These are phyloP conservation scores for Arion vulgaris DNA, from an alignment of 1,140 invertebrate genomes.

Conservation along the genomic window DNA sequence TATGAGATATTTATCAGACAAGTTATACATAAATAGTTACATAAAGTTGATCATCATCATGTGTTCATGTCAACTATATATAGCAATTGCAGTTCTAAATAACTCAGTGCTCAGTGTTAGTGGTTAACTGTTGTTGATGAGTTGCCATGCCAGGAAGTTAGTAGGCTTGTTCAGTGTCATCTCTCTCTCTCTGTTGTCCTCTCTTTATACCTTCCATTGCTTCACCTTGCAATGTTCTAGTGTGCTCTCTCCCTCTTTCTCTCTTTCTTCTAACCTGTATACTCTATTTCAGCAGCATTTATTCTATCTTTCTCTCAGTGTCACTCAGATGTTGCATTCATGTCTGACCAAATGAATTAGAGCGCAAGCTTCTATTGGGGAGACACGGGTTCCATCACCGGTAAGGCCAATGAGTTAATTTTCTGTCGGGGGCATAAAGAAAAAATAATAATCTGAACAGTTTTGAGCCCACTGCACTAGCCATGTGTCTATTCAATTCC, in stretches of 20 bases:
- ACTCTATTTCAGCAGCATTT: neutral
- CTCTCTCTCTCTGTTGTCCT: neutral
- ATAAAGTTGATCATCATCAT: no score
- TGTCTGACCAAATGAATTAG: neutral
- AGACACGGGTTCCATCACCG: no score
- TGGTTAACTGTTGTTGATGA: no score
- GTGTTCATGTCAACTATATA: neutral
- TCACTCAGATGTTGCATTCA: neutral
- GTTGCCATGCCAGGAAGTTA: no score
- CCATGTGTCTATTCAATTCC: no score
- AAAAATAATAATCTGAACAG: no score
- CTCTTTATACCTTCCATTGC: neutral
- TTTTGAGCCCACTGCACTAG: no score
- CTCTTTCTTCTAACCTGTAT: neutral
- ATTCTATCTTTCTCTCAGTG: neutral
- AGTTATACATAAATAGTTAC: neutral
- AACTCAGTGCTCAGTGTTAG: neutral
- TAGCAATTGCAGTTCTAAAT: neutral
- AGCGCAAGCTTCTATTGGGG: no score
- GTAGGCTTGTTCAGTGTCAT: no score
- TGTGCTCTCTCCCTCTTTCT: neutral
- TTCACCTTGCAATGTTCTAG: neutral
- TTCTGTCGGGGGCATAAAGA: no score
- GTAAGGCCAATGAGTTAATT: no score
- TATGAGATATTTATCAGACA: neutral